These are phyloP conservation scores for Tringa solitaria DNA, from an alignment of 2,113 vertebrate species.

Conservation along the genomic window DNA sequence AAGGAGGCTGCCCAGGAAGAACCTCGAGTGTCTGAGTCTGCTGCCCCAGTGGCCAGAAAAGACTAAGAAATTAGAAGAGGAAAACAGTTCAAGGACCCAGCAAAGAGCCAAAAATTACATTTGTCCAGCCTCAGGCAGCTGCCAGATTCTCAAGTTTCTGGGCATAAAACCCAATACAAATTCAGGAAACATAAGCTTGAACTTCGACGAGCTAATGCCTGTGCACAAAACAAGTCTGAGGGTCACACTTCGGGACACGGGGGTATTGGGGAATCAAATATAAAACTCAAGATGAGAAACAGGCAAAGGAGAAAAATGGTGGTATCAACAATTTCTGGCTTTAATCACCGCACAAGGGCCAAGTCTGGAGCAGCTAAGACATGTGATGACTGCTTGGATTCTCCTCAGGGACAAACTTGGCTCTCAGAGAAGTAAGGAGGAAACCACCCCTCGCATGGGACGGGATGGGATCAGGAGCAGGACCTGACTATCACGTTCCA, in stretches of 20 bases:
- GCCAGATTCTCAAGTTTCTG: not conserved
- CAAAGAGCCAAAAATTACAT: not conserved
- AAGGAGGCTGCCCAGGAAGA: not conserved
- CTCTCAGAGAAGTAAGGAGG: not conserved
- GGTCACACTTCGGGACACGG: not conserved
- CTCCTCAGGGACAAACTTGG: not conserved
- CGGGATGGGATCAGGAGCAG: not conserved
- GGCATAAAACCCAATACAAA: not conserved
- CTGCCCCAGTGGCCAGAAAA: not conserved
- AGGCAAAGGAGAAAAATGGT: not conserved
- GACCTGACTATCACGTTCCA: not conserved
- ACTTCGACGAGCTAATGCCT: not conserved
- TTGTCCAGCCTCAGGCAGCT: not conserved
- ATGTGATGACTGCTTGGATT: not conserved
- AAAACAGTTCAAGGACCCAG: not conserved
- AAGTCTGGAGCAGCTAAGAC: not conserved
- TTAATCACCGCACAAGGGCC: not conserved
- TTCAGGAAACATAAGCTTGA: not conserved
- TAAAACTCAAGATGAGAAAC: not conserved
- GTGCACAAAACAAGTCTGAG: not conserved
- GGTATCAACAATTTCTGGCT: slow-evolving; percentile 15
- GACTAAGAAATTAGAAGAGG: not conserved
- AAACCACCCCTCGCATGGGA: not conserved
- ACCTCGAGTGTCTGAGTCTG: not conserved
- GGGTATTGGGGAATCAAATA: not conserved